Base-by-base conservation (phyloP, 2,797 vertebrate species). In the Argya squamiceps region DNA sequence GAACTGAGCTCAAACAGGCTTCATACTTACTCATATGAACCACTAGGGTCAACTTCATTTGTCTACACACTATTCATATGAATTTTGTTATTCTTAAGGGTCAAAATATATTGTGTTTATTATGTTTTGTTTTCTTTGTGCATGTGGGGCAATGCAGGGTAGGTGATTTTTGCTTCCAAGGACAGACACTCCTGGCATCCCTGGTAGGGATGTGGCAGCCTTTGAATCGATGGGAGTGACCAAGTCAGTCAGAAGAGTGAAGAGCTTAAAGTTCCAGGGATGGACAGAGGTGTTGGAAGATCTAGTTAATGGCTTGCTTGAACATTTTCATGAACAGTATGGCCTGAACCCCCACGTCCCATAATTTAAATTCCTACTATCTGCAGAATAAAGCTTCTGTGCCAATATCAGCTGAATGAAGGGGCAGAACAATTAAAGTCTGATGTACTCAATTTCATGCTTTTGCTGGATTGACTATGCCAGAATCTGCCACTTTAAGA, bases 401-500 rank as follows among this genome's bases (percentile, higher is more conserved):
- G 49, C 34, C 58, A 67, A 0, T 68, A 63, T 34, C 46, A 62
- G 41, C 62, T 53, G 56, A 43, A 52, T 21, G 18, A 76, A 73
- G 68, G 43, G 46, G 18, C 32, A 62, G 46, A 88, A 76, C 17
- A 78, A 74, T 81, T 77, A 60, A 86, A 84, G 46, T 30, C 30
- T 55, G 46, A 62, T 5, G 0, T n/a, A 62, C 39, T 29, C n/a
- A 29, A 47, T 65, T 71, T 55, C 20, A 37, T 73, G 41, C 15
- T 53, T 86, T 92, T 86, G 3, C 65, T 84, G 58, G 53, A 65
- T 56, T 68, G 53, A 26, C 1, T 3, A 41, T 69, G 23, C 11
- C 83, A 73, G 69, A 60, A 73, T 47, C 22, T 86, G 50, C 24
- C 58, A 44, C 44, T 88, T 96, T 24, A 64, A 75, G 55, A 88